Evolutionary conservation across 2,888 invertebrate species (phyloP).

Genomic region (Andrena trimmerana): DNA sequence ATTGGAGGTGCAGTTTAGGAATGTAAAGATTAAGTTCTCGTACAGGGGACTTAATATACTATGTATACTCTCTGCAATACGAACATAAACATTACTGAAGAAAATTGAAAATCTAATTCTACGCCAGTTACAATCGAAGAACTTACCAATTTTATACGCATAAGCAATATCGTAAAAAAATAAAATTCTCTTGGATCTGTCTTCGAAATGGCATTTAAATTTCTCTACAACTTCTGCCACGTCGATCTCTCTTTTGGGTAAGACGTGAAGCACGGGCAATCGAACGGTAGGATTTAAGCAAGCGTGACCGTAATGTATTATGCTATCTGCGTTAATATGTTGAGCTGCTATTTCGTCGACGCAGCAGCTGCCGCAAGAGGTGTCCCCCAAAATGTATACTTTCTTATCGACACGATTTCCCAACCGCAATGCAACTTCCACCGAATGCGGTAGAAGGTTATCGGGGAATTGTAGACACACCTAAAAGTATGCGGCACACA

Average conservation of each 20-base stretch:
- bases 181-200: slow-evolving; percentile 85
- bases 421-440: slow-evolving; percentile 87
- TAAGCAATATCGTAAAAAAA: slow-evolving; percentile 90
- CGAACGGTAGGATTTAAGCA: slow-evolving; percentile 91
- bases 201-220: slow-evolving; percentile 80
- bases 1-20: slow-evolving; percentile 77
- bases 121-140: neutral
- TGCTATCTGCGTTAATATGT: slow-evolving; percentile 93
- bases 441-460: slow-evolving; percentile 89
- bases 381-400: slow-evolving; percentile 94
- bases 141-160: slow-evolving; percentile 87
- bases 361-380: slow-evolving; percentile 97
- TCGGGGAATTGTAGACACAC: slow-evolving; percentile 97
- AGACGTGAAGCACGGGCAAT: slow-evolving; percentile 91
- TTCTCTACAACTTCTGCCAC: slow-evolving; percentile 83
- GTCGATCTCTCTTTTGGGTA: slow-evolving; percentile 88
- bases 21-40: slow-evolving; percentile 70
- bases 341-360: slow-evolving; percentile 95
- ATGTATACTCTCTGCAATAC: slow-evolving; percentile 72
- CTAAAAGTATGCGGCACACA: slow-evolving; percentile 84
- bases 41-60: slow-evolving; percentile 67
- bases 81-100: slow-evolving; percentile 3
- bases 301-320: slow-evolving; percentile 96
- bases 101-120: slow-evolving; percentile 3
- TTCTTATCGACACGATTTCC: slow-evolving; percentile 87